Conservation (phyloP, 2,113 vertebrate genomes). For the Lasiurus borealis region DNA sequence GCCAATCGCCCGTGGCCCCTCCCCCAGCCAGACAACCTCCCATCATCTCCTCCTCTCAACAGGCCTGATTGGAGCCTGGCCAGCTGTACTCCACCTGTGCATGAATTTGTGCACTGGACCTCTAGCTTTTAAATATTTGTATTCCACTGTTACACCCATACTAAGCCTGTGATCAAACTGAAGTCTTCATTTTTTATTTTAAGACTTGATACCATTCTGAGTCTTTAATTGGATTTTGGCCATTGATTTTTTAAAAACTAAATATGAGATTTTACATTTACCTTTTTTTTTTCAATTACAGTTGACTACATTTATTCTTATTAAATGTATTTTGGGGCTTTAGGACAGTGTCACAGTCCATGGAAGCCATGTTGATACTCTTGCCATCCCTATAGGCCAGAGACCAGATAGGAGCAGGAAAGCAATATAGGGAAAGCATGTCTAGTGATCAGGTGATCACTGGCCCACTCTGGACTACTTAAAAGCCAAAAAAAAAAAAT, state of each 20-base stretch:
- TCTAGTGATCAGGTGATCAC: background rate
- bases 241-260: background rate
- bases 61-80: no score
- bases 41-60: no score
- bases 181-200: background rate
- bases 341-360: background rate
- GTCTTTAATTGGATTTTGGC: background rate
- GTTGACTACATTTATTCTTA: background rate
- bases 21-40: no score
- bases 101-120: no score
- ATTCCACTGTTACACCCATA: background rate
- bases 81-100: no score
- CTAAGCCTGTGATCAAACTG: background rate
- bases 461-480: background rate
- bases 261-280: background rate
- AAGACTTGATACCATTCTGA: background rate
- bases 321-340: background rate
- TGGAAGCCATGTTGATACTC: background rate
- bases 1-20: no score
- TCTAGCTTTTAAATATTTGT: conserved; percentile 21
- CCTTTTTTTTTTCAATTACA: background rate
- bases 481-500: background rate
- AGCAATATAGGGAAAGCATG: background rate
- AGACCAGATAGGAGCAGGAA: background rate
- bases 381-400: background rate